Base-by-base conservation (phyloP, 1,140 invertebrate species). In the Doryteuthis pealeii region DNA sequence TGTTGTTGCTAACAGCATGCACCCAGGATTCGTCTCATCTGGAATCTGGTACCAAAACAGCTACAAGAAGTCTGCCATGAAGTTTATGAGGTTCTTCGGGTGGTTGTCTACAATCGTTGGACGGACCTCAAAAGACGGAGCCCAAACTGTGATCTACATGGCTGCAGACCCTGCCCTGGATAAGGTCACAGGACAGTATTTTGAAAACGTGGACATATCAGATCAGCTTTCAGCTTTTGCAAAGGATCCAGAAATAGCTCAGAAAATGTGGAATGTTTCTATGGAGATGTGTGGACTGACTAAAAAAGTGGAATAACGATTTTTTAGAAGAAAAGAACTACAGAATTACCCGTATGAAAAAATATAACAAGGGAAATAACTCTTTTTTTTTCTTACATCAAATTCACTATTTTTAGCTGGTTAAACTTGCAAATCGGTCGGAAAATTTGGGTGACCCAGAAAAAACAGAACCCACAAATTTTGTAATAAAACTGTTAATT, bases 221-320 rank as follows among this genome's bases (percentile, higher is more conserved):
- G 22, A 70, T n/a, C 22, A 70, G 14, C 18, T 35, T 8, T 30
- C 26, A 31, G 26, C 35, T 12, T 32, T n/a, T 70, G 18, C 35
- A 15, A 40, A 70, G n/a, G 68, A 70, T 31, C 26, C 22, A 35
- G 10, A 15, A 70, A n/a, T 32, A 22, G 68, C 68, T 15, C 26
- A 31, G 32, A 62, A 62, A 12, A 32, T 70, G 31, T 70, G 68
- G 68, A 30, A 70, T 33, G 31, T 35, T 22, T 35, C 31, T 15
- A 70, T 70, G 68, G 35, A 70, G 18, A 70, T 70, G 68, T 70
- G 68, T 70, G 68, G 35, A 22, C 30, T 70, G 28, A 31, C 22
- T 62, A 62, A 62, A 62, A 62, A 62, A 62, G 18, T n/a, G 5
- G 54, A 62, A 28, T 62, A 62, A 28, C 10, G 10, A n/a, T 22